Percentiles rank a stretch among this genome's conserved stretches.
These are phyloP conservation scores for Pristionchus entomophagus DNA, from an alignment of 2,888 invertebrate genomes.

Conservation along the genomic window DNA sequence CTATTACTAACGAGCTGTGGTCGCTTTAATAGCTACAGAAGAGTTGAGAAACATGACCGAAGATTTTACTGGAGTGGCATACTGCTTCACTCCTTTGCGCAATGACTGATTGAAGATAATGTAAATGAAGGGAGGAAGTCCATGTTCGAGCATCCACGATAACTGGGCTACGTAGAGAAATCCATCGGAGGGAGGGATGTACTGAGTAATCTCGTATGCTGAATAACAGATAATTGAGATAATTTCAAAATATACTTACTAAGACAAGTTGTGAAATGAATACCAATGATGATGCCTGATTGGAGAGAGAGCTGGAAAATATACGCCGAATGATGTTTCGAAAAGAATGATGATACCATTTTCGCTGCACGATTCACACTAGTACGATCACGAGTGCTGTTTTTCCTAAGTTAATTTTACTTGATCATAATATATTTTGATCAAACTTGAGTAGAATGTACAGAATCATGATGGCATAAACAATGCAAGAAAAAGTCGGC, in stretches of 20 bases:
- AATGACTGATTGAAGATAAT: no score
- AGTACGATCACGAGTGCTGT: not conserved
- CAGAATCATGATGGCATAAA: not conserved
- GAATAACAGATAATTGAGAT: not conserved
- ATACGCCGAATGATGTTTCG: not conserved
- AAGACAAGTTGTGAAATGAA: not conserved
- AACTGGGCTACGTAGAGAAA: slow-evolving; percentile 15
- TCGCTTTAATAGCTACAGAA: no score
- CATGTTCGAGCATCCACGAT: not conserved
- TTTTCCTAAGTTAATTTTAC: not conserved
- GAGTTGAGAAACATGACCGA: no score
- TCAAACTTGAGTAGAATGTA: not conserved
- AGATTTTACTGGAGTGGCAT: no score
- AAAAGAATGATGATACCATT: not conserved
- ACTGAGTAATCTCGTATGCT: not conserved
- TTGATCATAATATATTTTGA: not conserved
- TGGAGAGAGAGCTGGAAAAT: not conserved
- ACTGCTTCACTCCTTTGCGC: no score
- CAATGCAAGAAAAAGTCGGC: not conserved
- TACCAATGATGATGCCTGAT: not conserved
- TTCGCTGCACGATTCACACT: not conserved
- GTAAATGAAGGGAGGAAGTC: no score
- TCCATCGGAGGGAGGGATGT: slow-evolving; percentile 3
- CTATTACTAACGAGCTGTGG: no score
- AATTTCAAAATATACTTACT: not conserved